Conservation (phyloP, 1,140 invertebrate genomes). For the Coelopa frigida region DNA sequence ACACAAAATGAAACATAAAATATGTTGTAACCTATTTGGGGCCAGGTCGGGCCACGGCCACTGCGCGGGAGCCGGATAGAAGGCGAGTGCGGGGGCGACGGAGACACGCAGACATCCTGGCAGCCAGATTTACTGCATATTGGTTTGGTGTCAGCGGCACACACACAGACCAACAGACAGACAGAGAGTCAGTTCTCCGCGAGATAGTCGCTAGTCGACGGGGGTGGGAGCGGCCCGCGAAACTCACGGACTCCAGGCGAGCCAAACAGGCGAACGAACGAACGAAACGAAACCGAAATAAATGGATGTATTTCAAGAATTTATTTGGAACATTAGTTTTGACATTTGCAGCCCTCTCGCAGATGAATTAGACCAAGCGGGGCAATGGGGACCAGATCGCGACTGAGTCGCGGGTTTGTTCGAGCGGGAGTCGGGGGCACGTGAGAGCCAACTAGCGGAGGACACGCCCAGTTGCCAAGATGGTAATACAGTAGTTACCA, state of each 20-base stretch:
- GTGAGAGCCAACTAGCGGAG: no score
- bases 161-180: neutral
- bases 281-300: no score
- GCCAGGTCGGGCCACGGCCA: neutral
- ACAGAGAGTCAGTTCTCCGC: neutral
- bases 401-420: no score
- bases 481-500: no score
- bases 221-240: slow-evolving; percentile 1
- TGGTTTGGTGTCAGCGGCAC: slow-evolving; percentile 41
- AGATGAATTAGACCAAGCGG: no score
- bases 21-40: slow-evolving; percentile 43
- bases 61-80: slow-evolving; percentile 32
- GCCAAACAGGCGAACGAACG: no score
- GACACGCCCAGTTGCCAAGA: no score
- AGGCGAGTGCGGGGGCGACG: slow-evolving; percentile 22
- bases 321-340: no score
- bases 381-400: no score
- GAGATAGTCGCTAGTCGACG: neutral
- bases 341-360: no score
- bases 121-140: slow-evolving; percentile 45
- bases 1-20: slow-evolving; percentile 43
- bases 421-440: no score
- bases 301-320: no score
- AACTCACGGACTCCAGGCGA: neutral
- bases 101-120: slow-evolving; percentile 43